Conservation (phyloP, 2,113 vertebrate species). For the Chauna torquata region DNA sequence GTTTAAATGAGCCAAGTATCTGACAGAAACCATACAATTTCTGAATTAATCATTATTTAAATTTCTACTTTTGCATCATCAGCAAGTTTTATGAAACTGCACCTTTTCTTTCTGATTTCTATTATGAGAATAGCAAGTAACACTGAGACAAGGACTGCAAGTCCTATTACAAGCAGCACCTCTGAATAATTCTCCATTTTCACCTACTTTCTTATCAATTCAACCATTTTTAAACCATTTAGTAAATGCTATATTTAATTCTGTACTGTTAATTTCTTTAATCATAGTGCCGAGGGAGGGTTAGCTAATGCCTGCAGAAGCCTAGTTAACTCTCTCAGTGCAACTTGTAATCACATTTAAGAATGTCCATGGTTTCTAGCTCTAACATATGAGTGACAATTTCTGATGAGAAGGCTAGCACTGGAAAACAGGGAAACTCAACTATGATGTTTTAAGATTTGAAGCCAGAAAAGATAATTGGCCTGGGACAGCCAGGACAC, state of each 20-base stretch:
- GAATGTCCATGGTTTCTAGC: neutral
- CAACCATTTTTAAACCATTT: neutral
- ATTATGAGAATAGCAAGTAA: neutral
- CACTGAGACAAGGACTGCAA: neutral
- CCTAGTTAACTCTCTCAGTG: neutral
- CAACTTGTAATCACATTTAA: neutral
- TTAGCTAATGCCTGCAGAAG: neutral
- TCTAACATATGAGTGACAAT: neutral
- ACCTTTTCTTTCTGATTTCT: neutral
- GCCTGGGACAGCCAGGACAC: neutral
- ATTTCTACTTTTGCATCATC: neutral
- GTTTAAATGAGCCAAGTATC: conserved; percentile 20
- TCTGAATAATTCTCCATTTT: neutral
- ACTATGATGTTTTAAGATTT: neutral
- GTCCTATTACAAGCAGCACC: neutral
- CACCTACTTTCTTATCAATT: neutral
- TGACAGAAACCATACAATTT: neutral
- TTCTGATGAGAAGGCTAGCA: neutral
- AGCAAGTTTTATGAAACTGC: neutral
- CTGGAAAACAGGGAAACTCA: neutral
- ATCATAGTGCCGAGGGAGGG: neutral
- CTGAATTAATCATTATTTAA: conserved; percentile 22
- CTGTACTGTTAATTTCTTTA: neutral
- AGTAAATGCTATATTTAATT: neutral
- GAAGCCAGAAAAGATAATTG: neutral